Evolutionary conservation across 1,140 invertebrate species (phyloP), one percentile per base, ranked within the genome.

Genomic region (Vanessa tameamea): DNA sequence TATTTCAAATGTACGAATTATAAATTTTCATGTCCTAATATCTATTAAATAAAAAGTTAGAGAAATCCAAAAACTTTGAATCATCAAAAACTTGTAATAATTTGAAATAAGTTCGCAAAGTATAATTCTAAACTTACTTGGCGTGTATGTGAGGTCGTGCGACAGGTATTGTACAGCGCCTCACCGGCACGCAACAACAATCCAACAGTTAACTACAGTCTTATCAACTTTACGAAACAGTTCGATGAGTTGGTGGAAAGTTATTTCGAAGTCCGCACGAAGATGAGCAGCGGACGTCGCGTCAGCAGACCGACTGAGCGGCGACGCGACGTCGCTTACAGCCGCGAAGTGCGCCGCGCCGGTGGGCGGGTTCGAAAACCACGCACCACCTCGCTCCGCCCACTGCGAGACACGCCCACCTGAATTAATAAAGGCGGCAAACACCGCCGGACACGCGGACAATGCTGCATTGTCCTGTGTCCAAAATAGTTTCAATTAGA

Each of bases 401-500:
- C 82, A 89, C 83, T 43, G 66, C 47, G 76, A 23, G 59, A 69
- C 84, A 90, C 90, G 88, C 90, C 90, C 84, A 85, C 81, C 86
- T 91, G 89, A 90, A 92, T 92, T 92, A 92, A 92, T 92, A 92
- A 91, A 90, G 87, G 87, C 86, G 82, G 88, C 90, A 92, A 92
- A 92, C 90, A 92, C 85, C 85, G 81, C 82, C 82, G 90, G 90
- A 91, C 90, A 92, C 86, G 87, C 90, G 90, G 90, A 92, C 90
- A 92, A 92, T 91, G 84, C 88, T 69, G 82, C 88, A 89, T 92
- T 92, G 90, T 92, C 90, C 90, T 84, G 73, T 83, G 84, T 86
- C 88, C 90, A 86, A 91, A 92, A 92, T 90, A 92, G 90, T 92
- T 92, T 92, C 89, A 91, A 92, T 92, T 92, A 92, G 89, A 91